Evolutionary conservation across 2,888 invertebrate genomes (phyloP).

Genomic region (Polia nebulosa): DNA sequence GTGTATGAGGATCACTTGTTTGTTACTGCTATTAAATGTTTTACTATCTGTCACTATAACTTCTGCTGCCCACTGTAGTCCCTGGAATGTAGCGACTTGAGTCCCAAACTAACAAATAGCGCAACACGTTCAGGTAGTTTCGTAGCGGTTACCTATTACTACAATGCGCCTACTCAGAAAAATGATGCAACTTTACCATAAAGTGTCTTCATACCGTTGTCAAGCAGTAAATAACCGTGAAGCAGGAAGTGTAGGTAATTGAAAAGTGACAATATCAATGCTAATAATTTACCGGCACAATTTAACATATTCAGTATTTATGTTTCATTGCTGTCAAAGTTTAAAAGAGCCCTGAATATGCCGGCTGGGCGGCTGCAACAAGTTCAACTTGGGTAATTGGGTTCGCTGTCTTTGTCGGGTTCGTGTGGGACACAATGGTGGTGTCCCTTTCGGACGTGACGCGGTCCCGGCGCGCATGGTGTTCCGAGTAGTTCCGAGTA

Average conservation of each 20-base stretch:
- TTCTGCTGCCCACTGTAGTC: too few relatives aligned
- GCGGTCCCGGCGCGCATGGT: slow-evolving; percentile 41
- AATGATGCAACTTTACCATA: slow-evolving; percentile 56
- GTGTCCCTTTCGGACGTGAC: slow-evolving; percentile 65
- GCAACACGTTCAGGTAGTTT: slow-evolving; percentile 20
- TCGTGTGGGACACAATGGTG: slow-evolving; percentile 34
- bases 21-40: too few relatives aligned
- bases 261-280: background rate
- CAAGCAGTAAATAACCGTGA: slow-evolving; percentile 8
- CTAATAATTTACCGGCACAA: slow-evolving; percentile 2
- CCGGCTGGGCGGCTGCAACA: slow-evolving; percentile 61
- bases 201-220: slow-evolving; percentile 36
- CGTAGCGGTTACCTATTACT: slow-evolving; percentile 16
- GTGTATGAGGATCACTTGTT: too few relatives aligned
- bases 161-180: slow-evolving; percentile 11
- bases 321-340: slow-evolving; percentile 30
- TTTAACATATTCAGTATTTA: slow-evolving; percentile 13
- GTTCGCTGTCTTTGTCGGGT: slow-evolving; percentile 67
- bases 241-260: slow-evolving; percentile 13
- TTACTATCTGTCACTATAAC: too few relatives aligned
- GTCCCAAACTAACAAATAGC: slow-evolving; percentile 8
- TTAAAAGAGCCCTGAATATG: slow-evolving; percentile 33
- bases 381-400: slow-evolving; percentile 58
- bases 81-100: background rate
- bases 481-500: slow-evolving; percentile 25